Percentiles rank a stretch among this genome's conserved stretches.
Evolutionary conservation across 2,113 vertebrate genomes (phyloP).

Genomic region (Ornithorhynchus anatinus): DNA sequence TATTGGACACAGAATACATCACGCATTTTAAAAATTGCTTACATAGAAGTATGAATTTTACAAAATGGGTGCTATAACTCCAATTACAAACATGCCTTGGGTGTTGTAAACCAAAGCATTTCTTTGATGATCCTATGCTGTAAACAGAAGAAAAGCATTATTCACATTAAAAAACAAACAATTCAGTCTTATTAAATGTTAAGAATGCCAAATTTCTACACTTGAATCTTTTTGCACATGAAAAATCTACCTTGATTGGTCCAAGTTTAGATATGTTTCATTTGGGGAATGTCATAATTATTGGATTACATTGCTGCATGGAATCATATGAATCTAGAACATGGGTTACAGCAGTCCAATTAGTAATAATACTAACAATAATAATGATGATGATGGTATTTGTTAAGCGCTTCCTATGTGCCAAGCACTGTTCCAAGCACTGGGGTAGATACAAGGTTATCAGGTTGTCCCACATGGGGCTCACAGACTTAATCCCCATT

Average conservation of each 20-base stretch:
- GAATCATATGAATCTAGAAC: not conserved
- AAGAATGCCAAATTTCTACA: not conserved
- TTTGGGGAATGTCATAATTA: too few species aligned
- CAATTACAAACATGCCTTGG: conserved; percentile 16
- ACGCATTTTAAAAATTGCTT: not conserved
- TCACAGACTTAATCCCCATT: too few species aligned
- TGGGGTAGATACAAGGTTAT: too few species aligned
- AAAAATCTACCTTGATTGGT: not conserved
- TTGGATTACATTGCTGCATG: not conserved
- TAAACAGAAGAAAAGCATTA: not conserved
- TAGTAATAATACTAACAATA: too few species aligned
- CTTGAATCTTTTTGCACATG: not conserved
- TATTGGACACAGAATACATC: not conserved
- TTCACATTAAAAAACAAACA: not conserved
- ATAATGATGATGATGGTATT: too few species aligned
- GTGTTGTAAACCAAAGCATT: not conserved
- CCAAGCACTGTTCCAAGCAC: too few species aligned
- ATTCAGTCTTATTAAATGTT: not conserved
- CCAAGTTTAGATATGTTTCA: not conserved
- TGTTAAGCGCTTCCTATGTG: too few species aligned
- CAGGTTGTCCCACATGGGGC: too few species aligned
- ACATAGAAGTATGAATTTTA: conserved; percentile 1
- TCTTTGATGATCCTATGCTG: not conserved
- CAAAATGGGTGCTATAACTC: not conserved
- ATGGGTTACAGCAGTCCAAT: too few species aligned